Conservation (phyloP, 1,140 invertebrate species). For the Nephila pilipes region DNA sequence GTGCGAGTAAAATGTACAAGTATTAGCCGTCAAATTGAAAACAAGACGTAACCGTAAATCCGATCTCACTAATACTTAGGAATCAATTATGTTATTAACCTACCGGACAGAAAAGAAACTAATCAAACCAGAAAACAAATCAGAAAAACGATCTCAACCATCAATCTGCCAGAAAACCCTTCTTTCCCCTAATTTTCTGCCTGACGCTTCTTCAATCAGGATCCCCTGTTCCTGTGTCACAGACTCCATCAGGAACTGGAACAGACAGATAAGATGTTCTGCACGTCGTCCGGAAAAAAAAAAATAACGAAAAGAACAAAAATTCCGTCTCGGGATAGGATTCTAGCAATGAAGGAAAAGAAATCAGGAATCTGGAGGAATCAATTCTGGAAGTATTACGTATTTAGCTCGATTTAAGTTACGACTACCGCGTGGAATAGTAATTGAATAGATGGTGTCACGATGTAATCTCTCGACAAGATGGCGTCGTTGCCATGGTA, state of each 20-base stretch:
- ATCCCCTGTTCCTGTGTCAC: background rate
- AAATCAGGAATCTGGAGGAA: background rate
- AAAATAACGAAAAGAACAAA: background rate
- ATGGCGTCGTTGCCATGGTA: slow-evolving; percentile 23
- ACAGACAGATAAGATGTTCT: background rate
- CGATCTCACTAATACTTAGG: too few species aligned
- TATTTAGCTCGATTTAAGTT: slow-evolving; percentile 22
- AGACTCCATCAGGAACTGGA: background rate
- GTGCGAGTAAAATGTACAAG: too few species aligned
- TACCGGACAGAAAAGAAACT: too few species aligned
- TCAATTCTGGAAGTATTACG: slow-evolving; percentile 39
- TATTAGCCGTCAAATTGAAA: too few species aligned
- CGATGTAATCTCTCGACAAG: slow-evolving; percentile 29
- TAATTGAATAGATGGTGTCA: slow-evolving; percentile 31
- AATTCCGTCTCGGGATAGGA: background rate
- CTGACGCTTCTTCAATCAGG: background rate
- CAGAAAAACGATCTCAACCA: too few species aligned
- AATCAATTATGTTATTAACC: too few species aligned
- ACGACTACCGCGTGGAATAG: background rate
- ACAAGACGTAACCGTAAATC: too few species aligned
- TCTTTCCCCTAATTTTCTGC: too few species aligned
- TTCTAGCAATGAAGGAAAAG: background rate
- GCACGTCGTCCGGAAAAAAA: background rate
- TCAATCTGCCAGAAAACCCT: too few species aligned
- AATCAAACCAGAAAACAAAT: too few species aligned